Evolutionary conservation across 2,113 vertebrate species (phyloP), one percentile per base, ranked within the genome.

Genomic region (Kryptolebias marmoratus): DNA sequence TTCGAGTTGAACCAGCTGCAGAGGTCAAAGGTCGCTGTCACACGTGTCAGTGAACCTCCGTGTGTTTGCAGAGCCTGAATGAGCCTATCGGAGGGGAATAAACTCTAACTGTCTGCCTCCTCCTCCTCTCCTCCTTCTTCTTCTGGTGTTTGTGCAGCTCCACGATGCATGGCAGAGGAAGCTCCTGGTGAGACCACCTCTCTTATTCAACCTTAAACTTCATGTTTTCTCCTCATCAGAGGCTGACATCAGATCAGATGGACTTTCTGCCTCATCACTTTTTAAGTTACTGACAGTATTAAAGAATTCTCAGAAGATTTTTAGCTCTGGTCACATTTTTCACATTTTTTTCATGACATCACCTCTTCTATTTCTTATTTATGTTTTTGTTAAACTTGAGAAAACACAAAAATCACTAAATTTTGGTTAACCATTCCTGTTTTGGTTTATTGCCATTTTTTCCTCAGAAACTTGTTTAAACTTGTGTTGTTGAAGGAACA

Each of bases 141-240:
- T 62, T 8, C 3, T 27, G 13, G 22, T 7, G 1, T 63, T 32
- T 48, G 58, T 60, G 28, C 28, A 0, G 13, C 22, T 9, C 22
- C 30, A 89, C 69, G 53, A 93, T 92, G 90, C 91, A 91, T 78
- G 72, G 70, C 75, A 92, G 88, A 74, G 92, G 76, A 68, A 85
- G 68, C 62, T 76, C 84, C 58, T 91, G 92, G 91, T 92, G 84
- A 92, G 81, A 61, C 32, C n/a, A 54, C 0, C 22, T 22, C 22
- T 16, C 3, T 65, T 2, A 30, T 49, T 14, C 1, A 1, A 31
- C 32, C 3, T 50, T 3, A 2, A 28, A 39, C 13, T 39, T 28
- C n/a, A 12, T 16, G 5, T 28, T 49, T 2, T 14, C 8, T 31
- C 14, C 22, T 22, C 22, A 22, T 22, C 22, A 22, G 22, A 22